These are phyloP conservation scores for Protonemura montana DNA, from an alignment of 2,888 invertebrate species.

Conservation along the genomic window DNA sequence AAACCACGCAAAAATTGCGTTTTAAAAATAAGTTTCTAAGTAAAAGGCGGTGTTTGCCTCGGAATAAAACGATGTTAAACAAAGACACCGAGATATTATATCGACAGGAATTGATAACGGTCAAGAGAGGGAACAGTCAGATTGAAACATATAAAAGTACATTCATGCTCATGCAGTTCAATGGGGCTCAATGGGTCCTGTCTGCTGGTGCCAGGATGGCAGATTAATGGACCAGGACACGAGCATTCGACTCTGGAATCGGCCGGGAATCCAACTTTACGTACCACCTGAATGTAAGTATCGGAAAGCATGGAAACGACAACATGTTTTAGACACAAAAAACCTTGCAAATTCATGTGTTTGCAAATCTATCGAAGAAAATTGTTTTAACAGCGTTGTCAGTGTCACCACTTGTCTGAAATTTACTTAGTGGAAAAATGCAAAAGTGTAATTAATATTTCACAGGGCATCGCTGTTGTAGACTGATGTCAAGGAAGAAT, in stretches of 20 bases:
- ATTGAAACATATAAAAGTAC: not conserved
- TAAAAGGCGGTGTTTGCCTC: not conserved
- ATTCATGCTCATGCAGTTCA: not conserved
- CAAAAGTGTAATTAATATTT: no score
- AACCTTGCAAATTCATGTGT: not conserved
- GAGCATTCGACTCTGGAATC: not conserved
- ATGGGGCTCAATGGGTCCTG: not conserved
- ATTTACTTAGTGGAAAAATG: no score
- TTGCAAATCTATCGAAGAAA: not conserved
- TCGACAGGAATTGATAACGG: not conserved
- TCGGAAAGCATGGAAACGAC: conserved; percentile 46
- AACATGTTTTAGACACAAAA: not conserved
- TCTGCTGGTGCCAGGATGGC: not conserved
- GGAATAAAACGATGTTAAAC: not conserved
- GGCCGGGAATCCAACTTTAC: conserved; percentile 38
- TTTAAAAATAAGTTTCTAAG: not conserved
- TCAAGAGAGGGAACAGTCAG: not conserved
- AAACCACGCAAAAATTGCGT: not conserved
- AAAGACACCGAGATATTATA: not conserved
- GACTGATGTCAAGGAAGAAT: no score
- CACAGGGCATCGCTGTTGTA: no score
- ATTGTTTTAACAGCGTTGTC: no score
- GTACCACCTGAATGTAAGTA: conserved; percentile 47
- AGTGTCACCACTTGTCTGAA: no score
- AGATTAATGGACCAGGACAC: not conserved